Conservation (phyloP, 92 coral and sea anemone species). For the Parazoanthus darwini region DNA sequence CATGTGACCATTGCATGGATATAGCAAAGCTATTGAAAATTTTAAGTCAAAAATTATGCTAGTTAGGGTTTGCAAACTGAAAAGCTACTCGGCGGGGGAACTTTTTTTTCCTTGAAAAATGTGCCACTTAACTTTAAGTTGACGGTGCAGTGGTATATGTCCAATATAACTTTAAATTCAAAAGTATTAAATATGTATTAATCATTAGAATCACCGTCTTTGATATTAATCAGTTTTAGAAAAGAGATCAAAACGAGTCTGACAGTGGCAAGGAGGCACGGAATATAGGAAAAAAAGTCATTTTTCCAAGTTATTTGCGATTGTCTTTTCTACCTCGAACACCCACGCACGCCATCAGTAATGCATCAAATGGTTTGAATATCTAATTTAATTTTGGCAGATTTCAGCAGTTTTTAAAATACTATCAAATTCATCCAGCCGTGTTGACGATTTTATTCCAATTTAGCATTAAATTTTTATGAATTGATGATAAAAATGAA, state of each 20-base stretch:
- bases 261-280: not conserved
- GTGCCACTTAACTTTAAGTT: not conserved
- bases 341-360: not conserved
- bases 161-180: not conserved
- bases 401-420: not conserved
- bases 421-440: not conserved
- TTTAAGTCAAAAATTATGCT: not conserved
- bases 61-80: not conserved
- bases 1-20: no score
- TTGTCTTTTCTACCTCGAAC: not conserved
- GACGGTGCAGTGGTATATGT: not conserved
- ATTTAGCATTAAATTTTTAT: slow-evolving; percentile 2
- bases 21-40: no score
- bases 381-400: not conserved
- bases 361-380: not conserved
- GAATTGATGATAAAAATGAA: not conserved
- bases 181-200: slow-evolving; percentile 2
- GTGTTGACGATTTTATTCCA: not conserved
- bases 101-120: slow-evolving; percentile 2
- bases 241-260: not conserved
- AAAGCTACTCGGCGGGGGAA: not conserved
- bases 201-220: not conserved
- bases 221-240: not conserved
- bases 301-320: not conserved
- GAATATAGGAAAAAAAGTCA: not conserved